phyloP scores from a whole-genome alignment of 2,888 invertebrate species.

The Ecliptopera silaceata region DNA sequence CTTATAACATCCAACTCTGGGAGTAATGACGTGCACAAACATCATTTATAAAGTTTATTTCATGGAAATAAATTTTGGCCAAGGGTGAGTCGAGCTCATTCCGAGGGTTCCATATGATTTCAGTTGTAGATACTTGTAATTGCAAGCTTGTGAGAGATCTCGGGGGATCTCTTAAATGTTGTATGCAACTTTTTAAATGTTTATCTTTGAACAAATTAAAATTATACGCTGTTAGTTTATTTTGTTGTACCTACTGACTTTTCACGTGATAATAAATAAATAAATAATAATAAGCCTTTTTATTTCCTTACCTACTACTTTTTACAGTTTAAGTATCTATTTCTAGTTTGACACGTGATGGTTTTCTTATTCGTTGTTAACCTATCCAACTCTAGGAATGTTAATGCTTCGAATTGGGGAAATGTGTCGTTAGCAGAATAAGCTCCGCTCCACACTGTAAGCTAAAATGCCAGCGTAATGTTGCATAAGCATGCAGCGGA shows the following conservation, averaged over 20 bases:
- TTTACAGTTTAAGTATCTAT: too few species aligned
- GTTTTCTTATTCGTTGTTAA: neutral
- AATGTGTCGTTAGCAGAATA: slow-evolving; percentile 32
- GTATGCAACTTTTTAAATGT: too few species aligned
- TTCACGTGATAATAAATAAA: too few species aligned
- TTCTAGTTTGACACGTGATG: neutral
- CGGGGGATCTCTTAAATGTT: too few species aligned
- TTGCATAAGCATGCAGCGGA: slow-evolving; percentile 18
- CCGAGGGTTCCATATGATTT: neutral
- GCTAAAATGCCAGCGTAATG: slow-evolving; percentile 21
- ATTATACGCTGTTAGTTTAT: too few species aligned
- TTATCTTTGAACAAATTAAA: too few species aligned
- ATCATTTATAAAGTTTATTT: slow-evolving; percentile 40
- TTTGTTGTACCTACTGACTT: too few species aligned
- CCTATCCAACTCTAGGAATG: slow-evolving; percentile 7
- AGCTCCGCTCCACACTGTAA: slow-evolving; percentile 11
- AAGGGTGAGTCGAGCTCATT: neutral
- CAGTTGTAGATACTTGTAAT: too few species aligned
- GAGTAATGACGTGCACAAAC: slow-evolving; percentile 40
- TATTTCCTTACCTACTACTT: too few species aligned
- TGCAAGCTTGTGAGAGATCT: too few species aligned
- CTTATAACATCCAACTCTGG: slow-evolving; percentile 50
- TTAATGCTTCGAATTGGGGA: slow-evolving; percentile 31
- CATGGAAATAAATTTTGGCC: slow-evolving; percentile 24
- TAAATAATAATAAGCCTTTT: too few species aligned